These are phyloP conservation scores for Zaprionus lineosus DNA, from an alignment of 2,888 invertebrate species.

Conservation along the genomic window DNA sequence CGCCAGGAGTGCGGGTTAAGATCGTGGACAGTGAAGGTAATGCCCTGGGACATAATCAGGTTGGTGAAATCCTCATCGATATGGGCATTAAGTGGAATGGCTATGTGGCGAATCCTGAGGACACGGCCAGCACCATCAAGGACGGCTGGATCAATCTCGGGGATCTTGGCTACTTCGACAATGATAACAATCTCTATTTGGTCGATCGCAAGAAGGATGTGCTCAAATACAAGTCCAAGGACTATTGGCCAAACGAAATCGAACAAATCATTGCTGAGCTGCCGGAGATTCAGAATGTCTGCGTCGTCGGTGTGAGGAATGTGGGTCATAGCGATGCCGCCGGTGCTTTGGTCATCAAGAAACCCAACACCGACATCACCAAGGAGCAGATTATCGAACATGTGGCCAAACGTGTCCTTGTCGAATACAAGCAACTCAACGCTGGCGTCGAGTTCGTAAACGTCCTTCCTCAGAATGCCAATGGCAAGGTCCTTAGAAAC, in stretches of 20 bases:
- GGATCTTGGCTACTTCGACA: slow-evolving; percentile 79
- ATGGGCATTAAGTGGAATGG: slow-evolving; percentile 64
- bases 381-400: slow-evolving; percentile 53
- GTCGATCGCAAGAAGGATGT: slow-evolving; percentile 79
- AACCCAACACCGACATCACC: slow-evolving; percentile 40
- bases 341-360: slow-evolving; percentile 71
- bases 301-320: slow-evolving; percentile 74
- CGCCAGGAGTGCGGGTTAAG: slow-evolving; percentile 50
- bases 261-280: slow-evolving; percentile 69
- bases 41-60: slow-evolving; percentile 51
- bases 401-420: slow-evolving; percentile 48
- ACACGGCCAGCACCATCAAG: slow-evolving; percentile 41
- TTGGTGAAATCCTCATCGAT: slow-evolving; percentile 71
- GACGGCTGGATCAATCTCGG: slow-evolving; percentile 79
- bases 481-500: slow-evolving; percentile 65
- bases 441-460: slow-evolving; percentile 73
- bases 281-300: slow-evolving; percentile 68
- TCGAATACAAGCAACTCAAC: slow-evolving; percentile 70
- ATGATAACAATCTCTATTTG: slow-evolving; percentile 67
- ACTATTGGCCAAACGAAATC: slow-evolving; percentile 72
- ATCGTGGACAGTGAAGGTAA: slow-evolving; percentile 67
- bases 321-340: slow-evolving; percentile 63
- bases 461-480: slow-evolving; percentile 62
- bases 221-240: slow-evolving; percentile 72
- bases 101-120: slow-evolving; percentile 68